These are phyloP conservation scores for Archaeoteleia sp. DNA, from an alignment of 2,888 invertebrate genomes.

Conservation along the genomic window DNA sequence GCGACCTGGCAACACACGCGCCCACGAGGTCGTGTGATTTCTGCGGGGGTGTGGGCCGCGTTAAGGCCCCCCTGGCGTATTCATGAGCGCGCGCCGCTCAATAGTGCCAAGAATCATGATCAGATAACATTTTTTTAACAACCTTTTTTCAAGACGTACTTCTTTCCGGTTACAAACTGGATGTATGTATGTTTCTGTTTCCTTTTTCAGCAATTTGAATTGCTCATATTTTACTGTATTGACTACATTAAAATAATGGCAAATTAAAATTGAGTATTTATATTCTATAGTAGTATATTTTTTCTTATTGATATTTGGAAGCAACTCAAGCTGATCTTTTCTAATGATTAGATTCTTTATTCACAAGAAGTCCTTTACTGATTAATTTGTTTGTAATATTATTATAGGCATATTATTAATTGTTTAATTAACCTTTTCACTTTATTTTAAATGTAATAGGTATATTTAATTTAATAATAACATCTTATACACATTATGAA, in stretches of 20 bases:
- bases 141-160: constrained; percentile 1
- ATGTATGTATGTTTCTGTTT: not conserved
- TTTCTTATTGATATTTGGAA: too few relatives aligned
- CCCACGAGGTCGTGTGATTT: constrained; percentile 40
- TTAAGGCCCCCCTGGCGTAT: constrained; percentile 47
- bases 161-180: constrained; percentile 2
- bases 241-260: not conserved
- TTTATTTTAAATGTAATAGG: too few relatives aligned
- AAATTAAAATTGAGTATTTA: too few relatives aligned
- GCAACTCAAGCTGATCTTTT: too few relatives aligned
- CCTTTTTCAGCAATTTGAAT: not conserved
- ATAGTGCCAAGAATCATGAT: constrained; percentile 27
- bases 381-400: too few relatives aligned
- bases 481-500: too few relatives aligned
- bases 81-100: constrained; percentile 38
- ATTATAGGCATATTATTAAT: too few relatives aligned
- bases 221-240: not conserved
- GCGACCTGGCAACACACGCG: constrained; percentile 76
- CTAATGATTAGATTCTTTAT: too few relatives aligned
- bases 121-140: constrained; percentile 21
- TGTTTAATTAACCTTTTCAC: too few relatives aligned
- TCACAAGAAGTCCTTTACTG: too few relatives aligned
- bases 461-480: too few relatives aligned
- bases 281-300: too few relatives aligned
- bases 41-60: constrained; percentile 47